Evolutionary conservation across 2,113 vertebrate species (phyloP), one percentile per base, ranked within the genome.

Genomic region (Hemibagrus wyckioides): DNA sequence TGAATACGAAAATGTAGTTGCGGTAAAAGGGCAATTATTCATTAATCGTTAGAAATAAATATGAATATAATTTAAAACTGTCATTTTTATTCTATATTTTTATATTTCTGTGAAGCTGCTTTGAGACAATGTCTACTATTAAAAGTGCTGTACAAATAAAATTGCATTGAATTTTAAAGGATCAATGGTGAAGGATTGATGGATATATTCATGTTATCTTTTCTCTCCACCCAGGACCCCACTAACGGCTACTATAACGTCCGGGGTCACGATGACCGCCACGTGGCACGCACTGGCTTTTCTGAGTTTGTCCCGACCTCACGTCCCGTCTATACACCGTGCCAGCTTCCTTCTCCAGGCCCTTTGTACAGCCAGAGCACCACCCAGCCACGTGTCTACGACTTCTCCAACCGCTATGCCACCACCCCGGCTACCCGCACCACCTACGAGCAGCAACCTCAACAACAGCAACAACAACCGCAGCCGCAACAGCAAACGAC

Each of bases 231-330:
- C 6, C 75, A 98, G 97, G 97, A 97, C 85, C 97, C 97, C 79
- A 97, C 97, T 39, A 97, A 98, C 0, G 97, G 97, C 71, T 98
- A 97, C 94, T 98, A 97, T 92, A 98, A 98, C 57, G 97, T 98
- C 6, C 96, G 94, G 23, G 97, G 96, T 82, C 95, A 97, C 6
- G 96, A 97, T 28, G 96, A 97, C 82, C 95, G 94, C 3, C 90
- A 95, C 28, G 91, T 95, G 61, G 92, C 94, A 57, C 90, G 94
- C 84, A 95, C 94, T 33, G 95, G 95, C 48, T 97, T 97, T 92
- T 96, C 96, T 0, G 96, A 97, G 69, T 97, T 95, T 28, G 93
- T 94, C 14, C 93, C 95, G 59, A 95, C 94, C 87, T 79, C 95
- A 2, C 94, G 95, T 25, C 93, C 96, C 0, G 94, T 96, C 44